Conservation (phyloP, 1,140 invertebrate genomes). For the Scaptomyza graminum region DNA sequence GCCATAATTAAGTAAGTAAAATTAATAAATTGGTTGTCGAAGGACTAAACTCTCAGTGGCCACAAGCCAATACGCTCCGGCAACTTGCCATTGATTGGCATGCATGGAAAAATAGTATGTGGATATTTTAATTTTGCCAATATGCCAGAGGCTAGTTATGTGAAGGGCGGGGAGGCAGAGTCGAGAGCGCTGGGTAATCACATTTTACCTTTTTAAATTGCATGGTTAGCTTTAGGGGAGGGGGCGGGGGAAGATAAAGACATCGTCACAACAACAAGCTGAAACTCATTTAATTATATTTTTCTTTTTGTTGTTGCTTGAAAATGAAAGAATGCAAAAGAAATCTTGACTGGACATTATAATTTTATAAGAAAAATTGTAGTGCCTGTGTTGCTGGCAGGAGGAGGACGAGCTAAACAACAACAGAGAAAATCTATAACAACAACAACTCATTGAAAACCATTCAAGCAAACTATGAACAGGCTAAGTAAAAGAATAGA, state of each 20-base stretch:
- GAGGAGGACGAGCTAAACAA: constrained; percentile 10
- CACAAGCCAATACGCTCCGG: too few species aligned
- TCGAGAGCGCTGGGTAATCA: constrained; percentile 51
- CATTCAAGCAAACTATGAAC: constrained; percentile 45
- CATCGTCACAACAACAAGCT: constrained; percentile 21
- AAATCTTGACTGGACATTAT: constrained; percentile 69
- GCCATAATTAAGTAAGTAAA: constrained; percentile 75
- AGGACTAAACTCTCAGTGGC: constrained; percentile 13
- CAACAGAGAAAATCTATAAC: constrained; percentile 6
- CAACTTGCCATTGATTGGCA: constrained; percentile 50
- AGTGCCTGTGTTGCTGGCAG: constrained; percentile 27
- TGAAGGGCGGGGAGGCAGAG: constrained; percentile 24
- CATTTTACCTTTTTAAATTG: constrained; percentile 71
- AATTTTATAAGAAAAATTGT: constrained; percentile 78
- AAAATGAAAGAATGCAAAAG: constrained; percentile 36
- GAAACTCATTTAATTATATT: constrained; percentile 62
- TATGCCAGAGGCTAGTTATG: constrained; percentile 28
- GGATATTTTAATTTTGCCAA: constrained; percentile 61
- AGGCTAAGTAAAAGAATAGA: constrained; percentile 27
- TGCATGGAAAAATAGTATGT: constrained; percentile 12
- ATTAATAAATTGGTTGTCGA: constrained; percentile 48
- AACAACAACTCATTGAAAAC: constrained; percentile 46
- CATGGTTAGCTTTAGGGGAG: constrained; percentile 15
- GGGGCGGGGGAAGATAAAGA: background rate
- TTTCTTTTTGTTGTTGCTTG: constrained; percentile 42